Evolutionary conservation across 92 coral and sea anemone species (phyloP).

Genomic region (Phymanthus crucifer): DNA sequence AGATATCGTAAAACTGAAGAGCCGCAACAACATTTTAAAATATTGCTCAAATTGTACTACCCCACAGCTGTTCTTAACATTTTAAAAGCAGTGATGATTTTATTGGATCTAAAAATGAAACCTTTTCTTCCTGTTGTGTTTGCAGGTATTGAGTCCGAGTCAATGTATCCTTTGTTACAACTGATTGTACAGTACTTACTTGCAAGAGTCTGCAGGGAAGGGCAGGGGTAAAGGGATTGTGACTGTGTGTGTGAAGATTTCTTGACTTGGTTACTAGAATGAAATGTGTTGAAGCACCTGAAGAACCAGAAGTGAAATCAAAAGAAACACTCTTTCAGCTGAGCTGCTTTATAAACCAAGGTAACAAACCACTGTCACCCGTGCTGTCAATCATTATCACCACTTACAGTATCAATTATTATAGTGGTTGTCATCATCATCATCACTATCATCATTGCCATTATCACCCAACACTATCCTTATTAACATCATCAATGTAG

Average conservation of each 20-base stretch:
- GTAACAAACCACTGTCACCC: constrained; percentile 14
- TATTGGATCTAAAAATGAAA: no score
- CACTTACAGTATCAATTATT: background rate
- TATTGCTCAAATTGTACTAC: no score
- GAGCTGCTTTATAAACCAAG: constrained; percentile 96
- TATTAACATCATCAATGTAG: background rate
- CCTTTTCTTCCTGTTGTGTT: background rate
- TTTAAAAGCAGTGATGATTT: no score
- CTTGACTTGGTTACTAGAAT: constrained; percentile 56
- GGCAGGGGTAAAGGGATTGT: background rate
- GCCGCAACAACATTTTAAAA: no score
- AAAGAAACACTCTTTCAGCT: constrained; percentile 94
- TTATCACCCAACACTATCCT: background rate
- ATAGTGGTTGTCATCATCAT: background rate
- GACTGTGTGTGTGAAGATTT: background rate
- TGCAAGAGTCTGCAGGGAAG: no score
- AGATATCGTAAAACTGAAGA: no score
- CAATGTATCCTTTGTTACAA: constrained; percentile 62
- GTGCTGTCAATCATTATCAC: no score
- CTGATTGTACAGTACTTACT: no score
- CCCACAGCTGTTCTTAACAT: no score
- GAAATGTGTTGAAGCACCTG: constrained; percentile 94
- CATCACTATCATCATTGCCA: background rate
- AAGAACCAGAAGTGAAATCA: constrained; percentile 84
- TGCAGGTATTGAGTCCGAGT: constrained; percentile 80